Percentiles rank a stretch among this genome's conserved stretches.
These are phyloP conservation scores for Melospiza georgiana DNA, from an alignment of 2,113 vertebrate genomes.

Conservation along the genomic window DNA sequence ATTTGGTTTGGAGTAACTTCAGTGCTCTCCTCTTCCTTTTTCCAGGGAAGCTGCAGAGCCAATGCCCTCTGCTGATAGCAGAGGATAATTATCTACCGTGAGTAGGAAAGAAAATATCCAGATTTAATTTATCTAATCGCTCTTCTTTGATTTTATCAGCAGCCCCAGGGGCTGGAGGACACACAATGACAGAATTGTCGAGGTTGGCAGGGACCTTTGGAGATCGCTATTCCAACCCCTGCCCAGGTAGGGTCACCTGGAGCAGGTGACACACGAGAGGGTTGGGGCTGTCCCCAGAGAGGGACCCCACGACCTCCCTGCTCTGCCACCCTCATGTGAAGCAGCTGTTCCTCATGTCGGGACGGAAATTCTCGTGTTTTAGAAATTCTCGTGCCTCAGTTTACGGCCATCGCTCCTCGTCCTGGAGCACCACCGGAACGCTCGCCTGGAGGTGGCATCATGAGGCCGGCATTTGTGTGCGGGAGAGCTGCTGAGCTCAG, in stretches of 20 bases:
- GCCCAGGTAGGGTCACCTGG: not conserved
- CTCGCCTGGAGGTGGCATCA: accelerated
- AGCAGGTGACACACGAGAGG: not conserved
- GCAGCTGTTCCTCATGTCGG: not conserved
- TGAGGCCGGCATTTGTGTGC: accelerated
- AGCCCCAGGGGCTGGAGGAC: no score
- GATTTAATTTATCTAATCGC: no score
- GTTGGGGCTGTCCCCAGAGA: not conserved
- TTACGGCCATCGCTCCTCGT: not conserved
- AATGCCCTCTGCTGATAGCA: not conserved
- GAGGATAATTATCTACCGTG: accelerated
- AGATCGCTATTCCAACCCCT: not conserved
- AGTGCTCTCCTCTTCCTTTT: not conserved
- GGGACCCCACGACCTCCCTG: not conserved
- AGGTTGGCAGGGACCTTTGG: not conserved
- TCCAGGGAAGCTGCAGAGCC: not conserved
- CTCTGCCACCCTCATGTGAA: not conserved
- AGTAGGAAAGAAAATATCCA: not conserved
- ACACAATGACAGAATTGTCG: not conserved
- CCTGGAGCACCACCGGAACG: not conserved
- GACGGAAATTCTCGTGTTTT: not conserved
- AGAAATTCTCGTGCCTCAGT: not conserved
- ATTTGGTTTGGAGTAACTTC: not conserved
- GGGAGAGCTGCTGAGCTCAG: not conserved
- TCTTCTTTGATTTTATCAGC: not conserved